Percentiles rank a stretch among this genome's conserved stretches.
Evolutionary conservation across 2,113 vertebrate genomes (phyloP).

Genomic region (Pterocles orientalis): DNA sequence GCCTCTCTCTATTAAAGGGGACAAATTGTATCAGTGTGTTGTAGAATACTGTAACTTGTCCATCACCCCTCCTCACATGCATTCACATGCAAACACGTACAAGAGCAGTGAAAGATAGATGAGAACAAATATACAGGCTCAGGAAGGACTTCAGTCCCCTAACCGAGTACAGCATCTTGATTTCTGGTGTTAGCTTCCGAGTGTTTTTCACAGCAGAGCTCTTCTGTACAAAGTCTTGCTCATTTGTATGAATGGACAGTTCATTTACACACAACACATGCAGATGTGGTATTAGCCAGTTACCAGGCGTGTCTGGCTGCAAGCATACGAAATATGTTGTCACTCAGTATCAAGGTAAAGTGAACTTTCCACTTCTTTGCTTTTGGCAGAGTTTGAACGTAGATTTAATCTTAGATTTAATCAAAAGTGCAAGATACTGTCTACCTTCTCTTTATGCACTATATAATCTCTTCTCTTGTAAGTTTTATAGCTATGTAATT

Average conservation of each 20-base stretch:
- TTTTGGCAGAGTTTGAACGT: neutral
- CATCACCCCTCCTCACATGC: neutral
- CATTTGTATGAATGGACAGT: neutral
- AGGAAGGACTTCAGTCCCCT: neutral
- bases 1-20: neutral
- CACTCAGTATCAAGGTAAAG: neutral
- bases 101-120: neutral
- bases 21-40: neutral
- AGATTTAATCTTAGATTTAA: neutral
- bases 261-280: neutral
- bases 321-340: neutral
- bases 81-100: neutral
- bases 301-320: neutral
- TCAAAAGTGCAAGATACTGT: neutral
- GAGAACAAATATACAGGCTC: neutral
- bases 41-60: neutral
- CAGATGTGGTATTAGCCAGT: neutral
- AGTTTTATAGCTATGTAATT: neutral
- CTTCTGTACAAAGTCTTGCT: neutral
- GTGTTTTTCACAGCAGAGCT: neutral
- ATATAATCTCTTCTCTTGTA: neutral
- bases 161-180: neutral
- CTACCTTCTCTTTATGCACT: neutral
- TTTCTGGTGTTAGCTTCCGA: neutral
- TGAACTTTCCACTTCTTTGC: neutral